These are phyloP conservation scores for Stegodyphus mimosarum DNA, from an alignment of 1,140 invertebrate species.

Conservation along the genomic window DNA sequence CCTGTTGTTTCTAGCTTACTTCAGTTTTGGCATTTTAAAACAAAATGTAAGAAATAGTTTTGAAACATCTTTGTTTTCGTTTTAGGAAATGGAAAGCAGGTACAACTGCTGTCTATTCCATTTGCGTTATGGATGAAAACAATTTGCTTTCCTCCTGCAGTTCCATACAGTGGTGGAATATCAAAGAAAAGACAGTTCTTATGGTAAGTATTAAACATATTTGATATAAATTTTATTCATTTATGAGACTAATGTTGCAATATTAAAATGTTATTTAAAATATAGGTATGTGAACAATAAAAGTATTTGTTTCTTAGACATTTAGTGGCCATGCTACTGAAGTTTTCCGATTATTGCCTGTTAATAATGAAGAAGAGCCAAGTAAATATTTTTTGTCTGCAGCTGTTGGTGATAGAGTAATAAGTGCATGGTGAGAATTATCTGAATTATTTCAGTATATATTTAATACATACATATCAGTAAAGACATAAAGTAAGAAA, in stretches of 20 bases:
- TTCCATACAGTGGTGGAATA: slow-evolving; percentile 40
- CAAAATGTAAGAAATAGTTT: too few relatives aligned
- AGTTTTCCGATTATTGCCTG: slow-evolving; percentile 15
- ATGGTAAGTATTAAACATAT: slow-evolving; percentile 2
- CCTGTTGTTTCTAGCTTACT: too few relatives aligned
- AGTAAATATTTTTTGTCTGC: slow-evolving; percentile 34
- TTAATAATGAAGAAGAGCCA: background rate
- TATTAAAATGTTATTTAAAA: too few relatives aligned
- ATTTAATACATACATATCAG: too few relatives aligned
- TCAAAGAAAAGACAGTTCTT: slow-evolving; percentile 27
- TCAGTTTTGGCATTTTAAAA: too few relatives aligned
- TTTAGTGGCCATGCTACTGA: slow-evolving; percentile 52
- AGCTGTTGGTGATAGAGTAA: slow-evolving; percentile 45
- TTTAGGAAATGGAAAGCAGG: slow-evolving; percentile 54
- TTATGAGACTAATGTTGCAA: too few relatives aligned
- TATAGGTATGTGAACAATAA: too few relatives aligned
- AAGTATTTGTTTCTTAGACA: background rate
- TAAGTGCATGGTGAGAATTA: slow-evolving; percentile 42
- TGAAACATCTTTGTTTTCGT: background rate
- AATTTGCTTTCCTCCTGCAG: slow-evolving; percentile 20
- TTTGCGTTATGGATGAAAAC: slow-evolving; percentile 39
- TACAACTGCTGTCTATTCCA: slow-evolving; percentile 17
- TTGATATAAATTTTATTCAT: too few relatives aligned
- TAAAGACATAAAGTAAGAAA: too few relatives aligned
- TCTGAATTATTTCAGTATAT: background rate